Percentiles rank a stretch among this genome's conserved stretches.
Conservation (phyloP, 1,140 invertebrate species). For the Micrasema longulum region DNA sequence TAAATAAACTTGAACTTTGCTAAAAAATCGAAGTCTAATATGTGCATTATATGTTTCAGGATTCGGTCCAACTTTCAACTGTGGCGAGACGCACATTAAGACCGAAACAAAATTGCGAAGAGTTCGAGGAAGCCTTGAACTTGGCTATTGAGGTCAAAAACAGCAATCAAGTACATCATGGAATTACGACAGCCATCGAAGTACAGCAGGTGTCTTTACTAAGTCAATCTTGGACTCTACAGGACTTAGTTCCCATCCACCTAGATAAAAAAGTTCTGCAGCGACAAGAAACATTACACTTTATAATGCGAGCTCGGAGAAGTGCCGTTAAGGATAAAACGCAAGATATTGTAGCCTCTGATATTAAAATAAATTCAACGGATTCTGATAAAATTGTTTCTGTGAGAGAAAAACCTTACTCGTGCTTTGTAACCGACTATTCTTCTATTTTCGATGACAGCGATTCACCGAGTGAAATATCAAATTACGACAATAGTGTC, state of each 20-base stretch:
- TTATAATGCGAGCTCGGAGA: conserved; percentile 60
- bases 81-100: conserved; percentile 61
- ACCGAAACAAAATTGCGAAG: conserved; percentile 50
- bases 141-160: conserved; percentile 65
- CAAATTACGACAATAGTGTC: conserved; percentile 14
- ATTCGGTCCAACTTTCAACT: conserved; percentile 61
- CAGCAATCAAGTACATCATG: conserved; percentile 59
- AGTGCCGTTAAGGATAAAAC: conserved; percentile 56
- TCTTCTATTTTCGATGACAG: conserved; percentile 57
- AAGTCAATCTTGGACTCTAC: conserved; percentile 63
- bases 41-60: too few relatives aligned
- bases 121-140: conserved; percentile 59
- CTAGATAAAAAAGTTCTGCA: conserved; percentile 56
- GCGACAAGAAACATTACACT: conserved; percentile 62
- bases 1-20: too few relatives aligned
- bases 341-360: conserved; percentile 58
- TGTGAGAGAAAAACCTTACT: conserved; percentile 59
- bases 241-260: conserved; percentile 56
- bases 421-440: conserved; percentile 61
- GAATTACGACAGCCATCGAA: conserved; percentile 58
- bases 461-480: conserved; percentile 31
- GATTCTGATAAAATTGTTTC: conserved; percentile 45
- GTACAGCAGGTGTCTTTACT: conserved; percentile 63
- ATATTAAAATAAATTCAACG: conserved; percentile 57
- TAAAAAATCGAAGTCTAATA: too few relatives aligned